Evolutionary conservation across 2,888 invertebrate species (phyloP), one percentile per base, ranked within the genome.

Genomic region (Cistogaster globosa): DNA sequence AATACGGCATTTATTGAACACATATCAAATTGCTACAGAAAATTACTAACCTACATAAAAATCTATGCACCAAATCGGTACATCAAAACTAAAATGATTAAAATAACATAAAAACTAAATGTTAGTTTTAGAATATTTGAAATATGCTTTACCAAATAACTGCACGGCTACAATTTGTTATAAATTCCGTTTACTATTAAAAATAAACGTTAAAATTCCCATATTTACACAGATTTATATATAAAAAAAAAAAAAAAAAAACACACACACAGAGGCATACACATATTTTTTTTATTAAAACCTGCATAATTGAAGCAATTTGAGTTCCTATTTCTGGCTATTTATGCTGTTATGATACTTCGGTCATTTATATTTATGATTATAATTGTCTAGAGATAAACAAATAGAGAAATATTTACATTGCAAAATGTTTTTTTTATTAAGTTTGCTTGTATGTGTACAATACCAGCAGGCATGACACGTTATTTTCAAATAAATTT

Each of bases 301-400:
- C 38, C 36, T 53, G 48, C 51, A 57, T 57, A 57, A 57, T n/a
- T 42, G 26, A 57, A 57, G n/a, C 20, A n/a, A 57, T 69, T 55
- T n/a, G 38, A 38, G n/a, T 65, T 68, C 22, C 14, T 51, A 12
- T 53, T n/a, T 55, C 55, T 53, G 32, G 71, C 18, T 20, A 72
- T 60, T 60, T 69, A 63, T 62, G 3, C 12, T 65, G 81, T 82
- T 82, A 69, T 76, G 81, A 76, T 63, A 69, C 63, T 55, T 65
- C 38, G 76, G 69, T 58, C 75, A 69, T 76, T 82, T 76, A 76
- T 82, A 76, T 82, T 82, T 76, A 82, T 82, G 62, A 63, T 76
- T 82, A 76, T 82, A 82, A 82, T 82, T 82, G 69, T 81, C 75
- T 69, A 75, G 81, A 82, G 81, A 63, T 65, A 76, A 67, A 57